phyloP scores from a whole-genome alignment of 2,113 vertebrate genomes.

The Gobius niger region DNA sequence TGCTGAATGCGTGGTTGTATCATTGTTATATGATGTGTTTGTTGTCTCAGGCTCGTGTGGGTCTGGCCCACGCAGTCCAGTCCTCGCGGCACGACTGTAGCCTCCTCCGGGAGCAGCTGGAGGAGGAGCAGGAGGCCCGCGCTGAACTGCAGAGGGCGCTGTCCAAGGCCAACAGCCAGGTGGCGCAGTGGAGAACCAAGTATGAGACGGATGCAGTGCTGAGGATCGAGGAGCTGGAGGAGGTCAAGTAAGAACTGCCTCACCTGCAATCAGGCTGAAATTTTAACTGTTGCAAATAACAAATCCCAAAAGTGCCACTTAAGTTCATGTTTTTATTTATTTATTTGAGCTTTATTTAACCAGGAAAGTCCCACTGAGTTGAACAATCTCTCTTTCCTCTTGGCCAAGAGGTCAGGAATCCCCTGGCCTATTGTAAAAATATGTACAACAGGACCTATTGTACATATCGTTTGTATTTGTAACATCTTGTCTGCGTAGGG shows the following conservation, averaged over 20 bases:
- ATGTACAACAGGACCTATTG: too few relatives aligned
- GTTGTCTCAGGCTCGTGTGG: conserved; percentile 80
- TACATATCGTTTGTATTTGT: too few relatives aligned
- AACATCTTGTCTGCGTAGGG: too few relatives aligned
- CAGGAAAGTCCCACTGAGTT: too few relatives aligned
- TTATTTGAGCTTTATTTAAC: too few relatives aligned
- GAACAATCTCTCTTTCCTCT: too few relatives aligned
- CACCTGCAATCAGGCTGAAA: too few relatives aligned
- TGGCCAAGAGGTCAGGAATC: too few relatives aligned
- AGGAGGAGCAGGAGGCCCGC: conserved; percentile 90
- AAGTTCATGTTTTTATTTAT: conserved; percentile 24
- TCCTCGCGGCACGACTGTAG: conserved; percentile 88
- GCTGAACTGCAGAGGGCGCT: conserved; percentile 86
- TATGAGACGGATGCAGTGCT: conserved; percentile 93
- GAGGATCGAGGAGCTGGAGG: conserved; percentile 92
- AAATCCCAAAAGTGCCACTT: too few relatives aligned
- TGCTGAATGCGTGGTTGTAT: too few relatives aligned
- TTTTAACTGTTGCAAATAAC: too few relatives aligned
- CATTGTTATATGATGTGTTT: background rate
- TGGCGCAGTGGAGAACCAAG: conserved; percentile 93
- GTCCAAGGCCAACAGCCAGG: conserved; percentile 89
- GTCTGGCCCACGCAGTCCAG: conserved; percentile 88
- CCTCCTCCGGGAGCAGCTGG: conserved; percentile 90
- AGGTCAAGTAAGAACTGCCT: conserved; percentile 83
- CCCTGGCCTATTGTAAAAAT: too few relatives aligned